phyloP scores from a whole-genome alignment of 2,797 vertebrate genomes.

The Tenualosa thibaudeaui region DNA sequence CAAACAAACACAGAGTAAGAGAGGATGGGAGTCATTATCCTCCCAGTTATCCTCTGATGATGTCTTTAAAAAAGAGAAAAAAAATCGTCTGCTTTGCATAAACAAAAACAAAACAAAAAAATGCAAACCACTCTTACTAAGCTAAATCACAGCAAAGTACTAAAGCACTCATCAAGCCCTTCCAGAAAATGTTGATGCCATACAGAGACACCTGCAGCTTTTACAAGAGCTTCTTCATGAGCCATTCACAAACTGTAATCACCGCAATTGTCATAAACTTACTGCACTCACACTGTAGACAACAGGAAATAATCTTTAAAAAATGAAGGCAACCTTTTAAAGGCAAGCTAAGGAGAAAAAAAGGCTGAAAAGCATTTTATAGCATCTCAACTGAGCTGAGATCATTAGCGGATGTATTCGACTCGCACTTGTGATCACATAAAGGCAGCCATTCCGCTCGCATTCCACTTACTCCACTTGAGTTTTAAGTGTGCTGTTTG shows the following conservation, averaged over 20 bases:
- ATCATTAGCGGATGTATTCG: not conserved
- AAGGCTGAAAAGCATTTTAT: not conserved
- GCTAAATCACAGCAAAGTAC: not conserved
- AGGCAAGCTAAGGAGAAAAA: not conserved
- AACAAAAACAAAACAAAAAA: not conserved
- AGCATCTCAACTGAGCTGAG: not conserved
- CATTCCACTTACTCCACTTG: not conserved
- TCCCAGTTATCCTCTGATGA: slow-evolving; percentile 2
- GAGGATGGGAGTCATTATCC: not conserved
- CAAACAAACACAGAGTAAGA: not conserved
- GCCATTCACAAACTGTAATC: slow-evolving; percentile 23
- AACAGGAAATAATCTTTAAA: not conserved
- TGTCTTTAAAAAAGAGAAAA: not conserved
- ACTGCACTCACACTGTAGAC: not conserved
- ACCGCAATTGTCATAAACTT: not conserved
- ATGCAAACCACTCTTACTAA: not conserved
- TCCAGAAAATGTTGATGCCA: not conserved
- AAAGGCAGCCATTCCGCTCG: not conserved
- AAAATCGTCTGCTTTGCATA: not conserved
- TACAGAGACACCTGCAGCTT: not conserved
- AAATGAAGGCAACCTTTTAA: not conserved
- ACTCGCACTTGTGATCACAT: not conserved
- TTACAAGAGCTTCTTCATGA: not conserved
- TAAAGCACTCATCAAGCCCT: not conserved
- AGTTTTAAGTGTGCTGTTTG: not conserved